These are phyloP conservation scores for Motacilla alba DNA, from an alignment of 2,113 vertebrate species.

Conservation along the genomic window DNA sequence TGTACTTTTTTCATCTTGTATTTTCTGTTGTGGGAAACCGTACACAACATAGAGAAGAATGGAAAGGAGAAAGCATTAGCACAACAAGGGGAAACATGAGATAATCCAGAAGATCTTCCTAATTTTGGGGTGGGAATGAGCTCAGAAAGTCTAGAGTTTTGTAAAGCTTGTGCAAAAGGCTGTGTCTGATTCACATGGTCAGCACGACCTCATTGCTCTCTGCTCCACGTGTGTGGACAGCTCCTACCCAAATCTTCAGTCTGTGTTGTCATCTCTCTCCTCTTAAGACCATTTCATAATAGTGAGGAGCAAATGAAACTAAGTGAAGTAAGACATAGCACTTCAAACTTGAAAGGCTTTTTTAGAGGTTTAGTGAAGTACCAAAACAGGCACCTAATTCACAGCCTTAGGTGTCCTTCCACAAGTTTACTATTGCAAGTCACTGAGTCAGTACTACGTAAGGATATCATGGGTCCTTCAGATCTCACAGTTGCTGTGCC, in stretches of 20 bases:
- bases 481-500: neutral
- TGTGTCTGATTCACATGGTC: neutral
- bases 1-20: neutral
- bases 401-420: neutral
- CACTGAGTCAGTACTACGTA: neutral
- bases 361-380: neutral
- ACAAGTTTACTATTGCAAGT: neutral
- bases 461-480: neutral
- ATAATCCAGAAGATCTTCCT: neutral
- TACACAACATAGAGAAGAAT: neutral
- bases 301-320: neutral
- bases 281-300: neutral
- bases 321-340: neutral
- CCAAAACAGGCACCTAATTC: neutral
- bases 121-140: neutral
- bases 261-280: rapidly evolving
- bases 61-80: neutral
- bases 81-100: neutral
- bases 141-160: neutral
- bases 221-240: neutral
- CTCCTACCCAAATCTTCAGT: neutral
- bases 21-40: neutral
- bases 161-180: neutral
- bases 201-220: neutral
- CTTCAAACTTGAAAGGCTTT: neutral